Evolutionary conservation across 2,888 invertebrate species (phyloP), one percentile per base, ranked within the genome.

Genomic region (Aleiodes leptofemur): DNA sequence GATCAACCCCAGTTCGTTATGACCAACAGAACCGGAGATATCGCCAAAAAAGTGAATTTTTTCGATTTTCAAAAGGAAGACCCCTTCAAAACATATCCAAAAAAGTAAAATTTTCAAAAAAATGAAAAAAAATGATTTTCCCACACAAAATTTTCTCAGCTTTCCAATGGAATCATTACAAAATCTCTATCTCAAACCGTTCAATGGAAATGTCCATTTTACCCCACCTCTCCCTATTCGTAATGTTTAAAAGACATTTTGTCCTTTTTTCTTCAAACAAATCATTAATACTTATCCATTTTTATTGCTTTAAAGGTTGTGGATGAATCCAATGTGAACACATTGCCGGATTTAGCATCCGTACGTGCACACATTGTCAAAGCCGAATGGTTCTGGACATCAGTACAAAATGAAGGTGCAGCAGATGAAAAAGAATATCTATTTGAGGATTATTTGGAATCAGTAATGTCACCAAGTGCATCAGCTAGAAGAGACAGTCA

Each of bases 371-470:
- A 94, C 87, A 92, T 97, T 79, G 95, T 97, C 72, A 96, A 96
- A 90, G 96, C 96, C 6, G 97, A 98, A 91, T 98, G 98, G 98
- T 98, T 98, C 91, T 99, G 98, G 98, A 96, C 96, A 53, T 97
- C 98, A 66, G 96, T 98, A 78, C 98, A 98, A 90, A 97, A 98
- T 91, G 97, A 97, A 85, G 96, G 96, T 81, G 95, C 96, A 84
- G 96, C 97, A 78, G 95, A 96, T 86, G 98, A 98, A 90, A 94
- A 94, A 86, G 95, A 97, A 82, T 97, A 97, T 90, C 92, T 95
- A 16, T 96, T 96, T 86, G 95, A 95, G 90, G 95, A 96, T 90
- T 91, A 91, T 82, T 85, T 91, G 77, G 91, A 92, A 79, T 90
- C 90, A 72, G 90, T 91, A 38, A 82, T 90, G 72, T 90, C 91